Conservation (phyloP, 1,140 invertebrate species). For the Lordiphosa collinella region DNA sequence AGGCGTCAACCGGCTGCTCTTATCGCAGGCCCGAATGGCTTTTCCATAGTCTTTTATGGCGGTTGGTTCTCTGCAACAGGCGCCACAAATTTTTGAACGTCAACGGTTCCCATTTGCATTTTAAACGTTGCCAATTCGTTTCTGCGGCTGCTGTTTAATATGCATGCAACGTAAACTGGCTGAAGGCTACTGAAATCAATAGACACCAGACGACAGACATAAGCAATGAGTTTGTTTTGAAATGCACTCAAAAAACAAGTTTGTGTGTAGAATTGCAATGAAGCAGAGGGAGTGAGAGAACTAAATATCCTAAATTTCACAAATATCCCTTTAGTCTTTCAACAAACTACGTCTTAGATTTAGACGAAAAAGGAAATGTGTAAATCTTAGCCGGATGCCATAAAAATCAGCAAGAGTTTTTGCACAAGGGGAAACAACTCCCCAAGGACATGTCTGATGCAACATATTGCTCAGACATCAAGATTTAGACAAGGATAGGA, state of each 20-base stretch:
- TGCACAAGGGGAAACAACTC: background rate
- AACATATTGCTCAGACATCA: background rate
- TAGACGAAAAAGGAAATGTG: background rate
- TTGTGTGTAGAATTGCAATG: background rate
- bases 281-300: background rate
- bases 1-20: too few relatives aligned
- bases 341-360: background rate
- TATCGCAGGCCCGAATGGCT: too few relatives aligned
- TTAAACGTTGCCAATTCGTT: slow-evolving; percentile 31
- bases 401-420: slow-evolving; percentile 31
- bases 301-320: too few relatives aligned
- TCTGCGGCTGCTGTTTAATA: slow-evolving; percentile 43
- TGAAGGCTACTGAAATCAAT: slow-evolving; percentile 71
- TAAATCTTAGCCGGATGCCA: slow-evolving; percentile 39
- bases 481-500: slow-evolving; percentile 11
- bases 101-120: slow-evolving; percentile 66
- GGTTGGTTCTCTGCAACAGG: too few relatives aligned
- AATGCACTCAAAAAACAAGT: slow-evolving; percentile 14
- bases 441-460: slow-evolving; percentile 3
- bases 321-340: slow-evolving; percentile 11
- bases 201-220: slow-evolving; percentile 27
- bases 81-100: slow-evolving; percentile 49
- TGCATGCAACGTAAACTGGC: slow-evolving; percentile 52
- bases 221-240: slow-evolving; percentile 5
- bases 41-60: slow-evolving; percentile 13